Evolutionary conservation across 2,797 vertebrate genomes (phyloP).

Genomic region (Toxotes lorentzi): DNA sequence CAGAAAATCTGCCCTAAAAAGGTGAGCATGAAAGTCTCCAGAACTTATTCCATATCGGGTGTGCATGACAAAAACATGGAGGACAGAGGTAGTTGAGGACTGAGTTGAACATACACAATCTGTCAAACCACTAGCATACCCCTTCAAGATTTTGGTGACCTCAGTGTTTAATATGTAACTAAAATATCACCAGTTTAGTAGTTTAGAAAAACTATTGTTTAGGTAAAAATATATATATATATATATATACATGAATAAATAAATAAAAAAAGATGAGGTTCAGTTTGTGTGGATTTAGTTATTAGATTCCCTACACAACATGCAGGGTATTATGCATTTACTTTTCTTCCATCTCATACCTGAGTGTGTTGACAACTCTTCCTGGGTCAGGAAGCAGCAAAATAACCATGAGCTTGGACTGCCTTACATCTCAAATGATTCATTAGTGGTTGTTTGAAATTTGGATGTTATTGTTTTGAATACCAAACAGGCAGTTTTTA

Average conservation of each 20-base stretch:
- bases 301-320: too few relatives aligned
- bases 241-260: too few relatives aligned
- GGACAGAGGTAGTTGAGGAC: background rate
- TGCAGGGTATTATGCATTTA: background rate
- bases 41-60: background rate
- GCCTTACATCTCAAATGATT: background rate
- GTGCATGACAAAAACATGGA: background rate
- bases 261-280: background rate
- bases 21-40: background rate
- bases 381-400: background rate
- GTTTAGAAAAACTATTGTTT: background rate
- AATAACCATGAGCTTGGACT: background rate
- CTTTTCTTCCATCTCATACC: conserved; percentile 2
- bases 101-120: background rate
- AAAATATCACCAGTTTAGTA: background rate
- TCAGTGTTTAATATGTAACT: background rate
- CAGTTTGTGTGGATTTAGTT: background rate
- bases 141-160: background rate
- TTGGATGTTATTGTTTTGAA: background rate
- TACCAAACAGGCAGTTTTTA: background rate
- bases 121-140: background rate
- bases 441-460: background rate
- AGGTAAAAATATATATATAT: too few relatives aligned
- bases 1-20: background rate
- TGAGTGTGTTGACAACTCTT: background rate